These are phyloP conservation scores for Eupithecia exiguata DNA, from an alignment of 2,888 invertebrate genomes.

Conservation along the genomic window DNA sequence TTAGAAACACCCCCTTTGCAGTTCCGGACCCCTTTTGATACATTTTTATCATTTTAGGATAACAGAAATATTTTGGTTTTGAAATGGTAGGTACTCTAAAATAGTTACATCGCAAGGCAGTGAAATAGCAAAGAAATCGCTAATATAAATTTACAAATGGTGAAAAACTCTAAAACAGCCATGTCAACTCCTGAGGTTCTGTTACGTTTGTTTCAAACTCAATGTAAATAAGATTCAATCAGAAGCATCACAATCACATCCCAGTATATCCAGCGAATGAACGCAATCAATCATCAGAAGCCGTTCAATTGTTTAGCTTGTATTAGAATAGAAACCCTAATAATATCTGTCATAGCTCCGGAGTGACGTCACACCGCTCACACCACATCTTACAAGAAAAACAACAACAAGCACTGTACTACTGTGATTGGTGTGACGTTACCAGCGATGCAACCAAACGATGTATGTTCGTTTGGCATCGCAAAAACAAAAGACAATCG, in stretches of 20 bases:
- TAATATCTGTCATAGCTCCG: too few relatives aligned
- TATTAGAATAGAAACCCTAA: neutral
- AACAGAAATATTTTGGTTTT: neutral
- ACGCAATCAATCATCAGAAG: slow-evolving; percentile 25
- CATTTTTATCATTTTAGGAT: slow-evolving; percentile 9
- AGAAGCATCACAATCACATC: slow-evolving; percentile 32
- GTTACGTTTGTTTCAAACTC: slow-evolving; percentile 31
- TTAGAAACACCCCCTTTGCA: slow-evolving; percentile 60
- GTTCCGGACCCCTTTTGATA: slow-evolving; percentile 49
- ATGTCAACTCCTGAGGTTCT: neutral
- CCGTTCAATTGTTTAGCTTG: slow-evolving; percentile 13
- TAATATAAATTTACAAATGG: neutral
- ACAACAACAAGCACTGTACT: too few relatives aligned
- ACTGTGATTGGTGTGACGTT: too few relatives aligned
- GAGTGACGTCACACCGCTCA: too few relatives aligned
- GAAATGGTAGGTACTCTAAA: neutral
- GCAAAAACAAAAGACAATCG: too few relatives aligned
- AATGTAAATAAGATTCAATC: slow-evolving; percentile 36
- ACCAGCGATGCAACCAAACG: too few relatives aligned
- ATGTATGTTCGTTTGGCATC: too few relatives aligned
- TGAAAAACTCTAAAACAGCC: too few relatives aligned
- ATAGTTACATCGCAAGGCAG: neutral
- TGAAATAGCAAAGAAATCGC: neutral
- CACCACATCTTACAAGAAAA: too few relatives aligned
- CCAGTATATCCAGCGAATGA: slow-evolving; percentile 2